phyloP scores from a whole-genome alignment of 2,113 vertebrate genomes.

The Rallus limicola region DNA sequence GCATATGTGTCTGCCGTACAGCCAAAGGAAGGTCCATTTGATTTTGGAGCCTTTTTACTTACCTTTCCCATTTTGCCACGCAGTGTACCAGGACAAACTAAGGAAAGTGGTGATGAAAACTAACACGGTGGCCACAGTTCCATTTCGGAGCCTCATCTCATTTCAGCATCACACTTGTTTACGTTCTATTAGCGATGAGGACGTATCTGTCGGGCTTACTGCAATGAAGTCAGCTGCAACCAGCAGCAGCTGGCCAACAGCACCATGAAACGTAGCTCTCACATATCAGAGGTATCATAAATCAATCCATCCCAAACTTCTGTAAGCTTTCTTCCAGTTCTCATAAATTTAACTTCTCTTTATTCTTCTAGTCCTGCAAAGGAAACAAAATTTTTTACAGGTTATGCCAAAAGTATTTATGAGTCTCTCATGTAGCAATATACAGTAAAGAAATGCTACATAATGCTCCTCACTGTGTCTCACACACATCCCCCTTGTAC shows the following conservation, averaged over 20 bases:
- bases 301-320: conserved; percentile 2
- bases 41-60: conserved; percentile 37
- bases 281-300: conserved; percentile 47
- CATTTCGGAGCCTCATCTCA: conserved; percentile 99
- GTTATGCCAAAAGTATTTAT: background rate
- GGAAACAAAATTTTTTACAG: conserved; percentile 6
- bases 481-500: background rate
- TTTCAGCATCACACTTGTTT: conserved; percentile 91
- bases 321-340: background rate
- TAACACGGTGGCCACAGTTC: conserved; percentile 97
- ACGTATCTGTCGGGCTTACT: background rate
- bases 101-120: conserved; percentile 96
- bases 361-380: conserved; percentile 39
- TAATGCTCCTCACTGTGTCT: background rate
- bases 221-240: conserved; percentile 36
- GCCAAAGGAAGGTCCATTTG: accelerated
- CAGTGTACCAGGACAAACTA: conserved; percentile 97
- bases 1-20: background rate
- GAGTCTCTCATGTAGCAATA: background rate
- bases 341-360: conserved; percentile 18
- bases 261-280: background rate
- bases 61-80: conserved; percentile 99
- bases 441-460: background rate
- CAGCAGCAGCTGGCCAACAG: background rate
- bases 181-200: conserved; percentile 15